phyloP scores from a whole-genome alignment of 2,113 vertebrate species.

The Leptosomus discolor region DNA sequence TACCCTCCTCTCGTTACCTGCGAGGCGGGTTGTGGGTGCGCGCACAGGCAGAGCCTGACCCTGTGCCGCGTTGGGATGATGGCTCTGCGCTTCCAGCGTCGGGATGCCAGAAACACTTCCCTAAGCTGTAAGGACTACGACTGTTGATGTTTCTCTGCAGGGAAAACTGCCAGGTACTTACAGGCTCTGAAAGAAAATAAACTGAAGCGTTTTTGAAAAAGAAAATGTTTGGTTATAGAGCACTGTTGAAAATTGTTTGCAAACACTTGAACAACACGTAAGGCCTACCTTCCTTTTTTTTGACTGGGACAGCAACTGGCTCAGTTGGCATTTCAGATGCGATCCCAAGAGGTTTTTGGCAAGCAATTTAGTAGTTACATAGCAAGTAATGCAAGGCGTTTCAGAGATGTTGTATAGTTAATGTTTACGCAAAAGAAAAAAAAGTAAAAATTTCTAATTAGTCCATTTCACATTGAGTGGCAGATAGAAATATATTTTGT shows the following conservation, averaged over 20 bases:
- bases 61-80: accelerated
- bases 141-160: not conserved
- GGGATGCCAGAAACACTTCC: not conserved
- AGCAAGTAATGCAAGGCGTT: not conserved
- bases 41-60: not conserved
- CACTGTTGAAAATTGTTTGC: not conserved
- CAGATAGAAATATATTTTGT: conserved; percentile 39
- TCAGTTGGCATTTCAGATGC: not conserved
- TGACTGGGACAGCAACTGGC: not conserved
- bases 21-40: accelerated
- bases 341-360: not conserved
- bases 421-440: conserved; percentile 3
- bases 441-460: not conserved
- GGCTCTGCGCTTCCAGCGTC: not conserved
- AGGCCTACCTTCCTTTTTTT: not conserved
- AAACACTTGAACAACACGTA: not conserved
- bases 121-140: not conserved
- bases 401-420: conserved; percentile 7
- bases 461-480: conserved; percentile 30
- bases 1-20: accelerated
- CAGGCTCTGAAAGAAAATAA: not conserved
- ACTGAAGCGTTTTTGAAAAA: not conserved
- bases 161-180: not conserved
- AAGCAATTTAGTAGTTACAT: not conserved
- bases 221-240: not conserved